These are phyloP conservation scores for Sphyrna mokarran DNA, from an alignment of 2,113 vertebrate species.

Conservation along the genomic window DNA sequence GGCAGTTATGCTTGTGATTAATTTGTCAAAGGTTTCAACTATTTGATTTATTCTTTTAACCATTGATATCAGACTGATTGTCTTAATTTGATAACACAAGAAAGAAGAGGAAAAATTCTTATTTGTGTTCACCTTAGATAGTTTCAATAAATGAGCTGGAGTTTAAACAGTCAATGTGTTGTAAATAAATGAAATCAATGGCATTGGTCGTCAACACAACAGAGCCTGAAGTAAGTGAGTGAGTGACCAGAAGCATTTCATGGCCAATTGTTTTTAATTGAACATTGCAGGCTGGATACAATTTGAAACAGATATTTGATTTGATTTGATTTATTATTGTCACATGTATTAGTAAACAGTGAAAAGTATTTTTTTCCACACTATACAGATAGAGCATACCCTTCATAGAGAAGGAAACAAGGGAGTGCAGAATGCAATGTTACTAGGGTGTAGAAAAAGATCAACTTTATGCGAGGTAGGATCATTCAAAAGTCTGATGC, in stretches of 20 bases:
- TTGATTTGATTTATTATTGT: too few relatives aligned
- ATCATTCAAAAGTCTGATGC: too few relatives aligned
- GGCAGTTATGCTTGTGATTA: neutral
- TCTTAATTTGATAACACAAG: neutral
- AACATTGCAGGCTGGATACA: neutral
- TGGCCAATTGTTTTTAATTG: neutral
- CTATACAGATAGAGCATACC: too few relatives aligned
- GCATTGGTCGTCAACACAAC: neutral
- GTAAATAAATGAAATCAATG: neutral
- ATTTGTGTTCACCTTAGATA: neutral
- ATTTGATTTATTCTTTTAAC: slow-evolving; percentile 2
- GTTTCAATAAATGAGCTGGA: neutral
- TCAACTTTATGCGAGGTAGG: too few relatives aligned
- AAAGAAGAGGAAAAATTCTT: neutral
- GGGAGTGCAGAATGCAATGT: too few relatives aligned
- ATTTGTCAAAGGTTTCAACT: slow-evolving; percentile 22
- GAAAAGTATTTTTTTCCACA: too few relatives aligned
- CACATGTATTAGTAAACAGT: too few relatives aligned
- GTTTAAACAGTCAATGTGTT: neutral
- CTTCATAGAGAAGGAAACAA: too few relatives aligned
- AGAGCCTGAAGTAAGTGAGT: neutral
- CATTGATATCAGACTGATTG: neutral
- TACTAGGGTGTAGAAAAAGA: too few relatives aligned
- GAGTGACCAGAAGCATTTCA: neutral
- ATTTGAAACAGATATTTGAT: neutral